These are phyloP conservation scores for Malurus melanocephalus DNA, from an alignment of 2,113 vertebrate genomes.

Conservation along the genomic window DNA sequence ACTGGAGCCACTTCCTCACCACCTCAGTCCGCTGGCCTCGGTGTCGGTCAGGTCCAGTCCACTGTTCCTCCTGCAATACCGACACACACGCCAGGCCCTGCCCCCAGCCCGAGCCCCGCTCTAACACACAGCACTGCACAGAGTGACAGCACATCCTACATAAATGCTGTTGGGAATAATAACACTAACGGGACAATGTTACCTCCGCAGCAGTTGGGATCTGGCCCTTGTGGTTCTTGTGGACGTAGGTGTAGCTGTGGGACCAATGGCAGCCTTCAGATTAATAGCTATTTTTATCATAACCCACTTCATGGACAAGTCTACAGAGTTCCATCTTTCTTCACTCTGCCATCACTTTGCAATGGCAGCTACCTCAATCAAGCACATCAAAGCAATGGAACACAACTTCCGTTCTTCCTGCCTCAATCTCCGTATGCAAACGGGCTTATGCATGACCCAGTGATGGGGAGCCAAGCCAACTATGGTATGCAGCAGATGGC, in stretches of 20 bases:
- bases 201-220: conserved; percentile 74
- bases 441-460: conserved; percentile 85
- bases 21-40: conserved; percentile 61
- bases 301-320: conserved; percentile 83
- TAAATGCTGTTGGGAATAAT: conserved; percentile 77
- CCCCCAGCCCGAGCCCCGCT: conserved; percentile 86
- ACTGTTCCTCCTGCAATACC: conserved; percentile 80
- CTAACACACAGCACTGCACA: conserved; percentile 88
- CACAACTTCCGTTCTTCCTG: conserved; percentile 85
- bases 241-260: conserved; percentile 91
- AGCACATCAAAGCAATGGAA: conserved; percentile 87
- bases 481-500: conserved; percentile 91
- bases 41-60: conserved; percentile 76
- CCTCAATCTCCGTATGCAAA: conserved; percentile 81
- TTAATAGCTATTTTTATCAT: conserved; percentile 80
- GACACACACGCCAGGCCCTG: conserved; percentile 87
- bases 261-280: conserved; percentile 76
- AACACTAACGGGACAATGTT: conserved; percentile 67
- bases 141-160: conserved; percentile 86
- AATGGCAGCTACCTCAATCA: conserved; percentile 93
- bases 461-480: conserved; percentile 85
- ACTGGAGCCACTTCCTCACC: conserved; percentile 65
- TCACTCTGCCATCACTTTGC: conserved; percentile 87
- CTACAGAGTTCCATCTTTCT: conserved; percentile 84
- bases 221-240: conserved; percentile 83